Percentiles rank a stretch among this genome's conserved stretches.
Conservation (phyloP, 2,797 vertebrate species). For the Mus minutoides region DNA sequence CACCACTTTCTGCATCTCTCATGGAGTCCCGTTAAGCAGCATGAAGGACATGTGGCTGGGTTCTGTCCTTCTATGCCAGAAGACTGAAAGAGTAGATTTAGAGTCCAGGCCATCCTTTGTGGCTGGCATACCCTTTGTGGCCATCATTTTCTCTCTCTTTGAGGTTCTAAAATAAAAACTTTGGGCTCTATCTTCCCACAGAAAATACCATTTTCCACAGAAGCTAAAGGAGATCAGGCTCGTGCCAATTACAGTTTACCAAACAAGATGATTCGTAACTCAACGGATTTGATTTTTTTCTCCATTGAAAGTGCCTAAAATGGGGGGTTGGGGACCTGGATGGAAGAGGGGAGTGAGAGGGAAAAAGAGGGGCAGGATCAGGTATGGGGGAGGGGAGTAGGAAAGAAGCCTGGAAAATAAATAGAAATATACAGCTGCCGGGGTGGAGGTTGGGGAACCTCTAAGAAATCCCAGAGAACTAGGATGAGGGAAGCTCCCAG, state of each 20-base stretch:
- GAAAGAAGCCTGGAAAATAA: background rate
- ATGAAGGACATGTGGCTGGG: background rate
- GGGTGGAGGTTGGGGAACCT: background rate
- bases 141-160: background rate
- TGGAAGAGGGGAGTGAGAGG: background rate
- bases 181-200: constrained; percentile 56
- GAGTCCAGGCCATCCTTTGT: constrained; percentile 38
- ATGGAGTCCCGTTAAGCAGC: background rate
- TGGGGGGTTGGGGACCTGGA: no score
- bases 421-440: background rate
- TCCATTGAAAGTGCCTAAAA: constrained; percentile 52
- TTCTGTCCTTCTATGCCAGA: background rate
- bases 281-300: constrained; percentile 59
- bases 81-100: background rate
- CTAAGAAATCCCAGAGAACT: background rate
- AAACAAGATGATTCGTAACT: constrained; percentile 76
- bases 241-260: constrained; percentile 80
- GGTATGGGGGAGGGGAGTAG: background rate
- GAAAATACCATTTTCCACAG: constrained; percentile 69
- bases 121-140: constrained; percentile 41
- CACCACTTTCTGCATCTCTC: background rate
- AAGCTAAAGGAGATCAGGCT: constrained; percentile 71
- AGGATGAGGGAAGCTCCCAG: background rate
- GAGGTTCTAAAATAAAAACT: constrained; percentile 77
- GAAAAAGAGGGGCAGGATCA: background rate